Evolutionary conservation across 2,113 vertebrate genomes (phyloP).

Genomic region (Caretta caretta): DNA sequence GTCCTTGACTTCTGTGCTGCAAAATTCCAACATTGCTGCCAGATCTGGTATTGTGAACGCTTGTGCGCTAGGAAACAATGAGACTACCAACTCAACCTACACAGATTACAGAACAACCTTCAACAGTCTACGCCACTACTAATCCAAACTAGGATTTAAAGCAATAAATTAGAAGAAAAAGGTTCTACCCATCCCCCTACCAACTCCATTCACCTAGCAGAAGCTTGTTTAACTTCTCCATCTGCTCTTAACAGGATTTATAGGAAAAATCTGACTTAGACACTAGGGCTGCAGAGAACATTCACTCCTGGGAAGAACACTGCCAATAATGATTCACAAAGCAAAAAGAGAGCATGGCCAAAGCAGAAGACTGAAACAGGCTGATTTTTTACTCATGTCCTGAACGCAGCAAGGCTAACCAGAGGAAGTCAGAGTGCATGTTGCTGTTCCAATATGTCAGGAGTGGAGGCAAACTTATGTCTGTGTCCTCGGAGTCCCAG

Average conservation of each 20-base stretch:
- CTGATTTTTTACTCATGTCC: neutral
- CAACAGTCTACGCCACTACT: neutral
- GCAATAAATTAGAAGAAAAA: neutral
- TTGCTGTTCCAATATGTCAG: neutral
- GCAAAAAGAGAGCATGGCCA: neutral
- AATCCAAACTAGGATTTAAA: neutral
- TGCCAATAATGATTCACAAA: neutral
- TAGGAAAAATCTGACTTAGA: conserved; percentile 20
- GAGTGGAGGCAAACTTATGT: neutral
- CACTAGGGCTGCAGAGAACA: neutral
- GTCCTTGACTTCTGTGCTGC: neutral
- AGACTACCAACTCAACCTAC: neutral
- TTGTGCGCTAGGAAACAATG: neutral
- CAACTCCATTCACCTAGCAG: neutral
- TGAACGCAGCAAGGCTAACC: neutral
- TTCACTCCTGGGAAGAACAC: conserved; percentile 21
- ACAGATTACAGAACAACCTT: neutral
- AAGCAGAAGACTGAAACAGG: neutral
- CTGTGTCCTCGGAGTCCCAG: neutral
- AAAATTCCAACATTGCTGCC: neutral
- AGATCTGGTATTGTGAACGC: neutral
- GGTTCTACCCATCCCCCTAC: neutral
- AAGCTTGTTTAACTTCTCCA: conserved; percentile 3
- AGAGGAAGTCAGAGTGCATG: neutral
- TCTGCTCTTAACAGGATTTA: conserved; percentile 38